phyloP scores from a whole-genome alignment of 2,888 invertebrate genomes.

The Pollenia angustigena region DNA sequence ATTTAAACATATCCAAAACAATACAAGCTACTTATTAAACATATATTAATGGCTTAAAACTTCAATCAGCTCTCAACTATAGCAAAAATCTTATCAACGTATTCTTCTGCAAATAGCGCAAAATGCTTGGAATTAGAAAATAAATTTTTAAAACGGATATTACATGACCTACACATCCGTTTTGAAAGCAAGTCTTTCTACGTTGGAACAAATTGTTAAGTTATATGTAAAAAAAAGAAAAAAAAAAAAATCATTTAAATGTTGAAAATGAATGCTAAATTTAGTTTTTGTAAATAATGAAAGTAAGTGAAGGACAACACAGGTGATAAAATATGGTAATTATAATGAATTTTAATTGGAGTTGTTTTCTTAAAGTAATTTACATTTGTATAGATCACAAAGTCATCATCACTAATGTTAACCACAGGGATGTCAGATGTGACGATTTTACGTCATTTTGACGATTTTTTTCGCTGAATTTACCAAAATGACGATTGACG shows the following conservation, averaged over 20 bases:
- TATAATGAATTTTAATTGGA: not conserved
- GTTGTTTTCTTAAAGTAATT: not conserved
- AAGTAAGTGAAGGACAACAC: slow-evolving; percentile 48
- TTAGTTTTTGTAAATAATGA: slow-evolving; percentile 34
- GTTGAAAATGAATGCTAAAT: slow-evolving; percentile 2
- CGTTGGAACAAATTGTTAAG: not conserved
- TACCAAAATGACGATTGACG: too few relatives aligned
- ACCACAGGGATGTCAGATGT: too few relatives aligned
- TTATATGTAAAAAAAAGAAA: not conserved
- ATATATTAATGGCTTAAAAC: too few relatives aligned
- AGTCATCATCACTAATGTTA: too few relatives aligned
- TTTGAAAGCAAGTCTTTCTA: slow-evolving; percentile 1
- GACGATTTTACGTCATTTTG: too few relatives aligned
- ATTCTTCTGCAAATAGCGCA: not conserved
- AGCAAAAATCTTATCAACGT: too few relatives aligned
- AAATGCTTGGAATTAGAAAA: not conserved
- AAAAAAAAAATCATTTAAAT: not conserved
- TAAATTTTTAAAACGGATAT: slow-evolving; percentile 50
- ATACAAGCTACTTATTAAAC: too few relatives aligned
- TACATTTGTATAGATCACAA: too few relatives aligned
- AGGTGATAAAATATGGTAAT: slow-evolving; percentile 4
- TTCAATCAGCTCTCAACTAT: too few relatives aligned
- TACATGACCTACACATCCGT: slow-evolving; percentile 44
- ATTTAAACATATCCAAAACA: too few relatives aligned
- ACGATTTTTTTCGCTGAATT: too few relatives aligned